A percentile compares a stretch with the other conserved stretches of the same genome.
Conservation (phyloP, 2,888 invertebrate species). For the Linyphia triangularis region DNA sequence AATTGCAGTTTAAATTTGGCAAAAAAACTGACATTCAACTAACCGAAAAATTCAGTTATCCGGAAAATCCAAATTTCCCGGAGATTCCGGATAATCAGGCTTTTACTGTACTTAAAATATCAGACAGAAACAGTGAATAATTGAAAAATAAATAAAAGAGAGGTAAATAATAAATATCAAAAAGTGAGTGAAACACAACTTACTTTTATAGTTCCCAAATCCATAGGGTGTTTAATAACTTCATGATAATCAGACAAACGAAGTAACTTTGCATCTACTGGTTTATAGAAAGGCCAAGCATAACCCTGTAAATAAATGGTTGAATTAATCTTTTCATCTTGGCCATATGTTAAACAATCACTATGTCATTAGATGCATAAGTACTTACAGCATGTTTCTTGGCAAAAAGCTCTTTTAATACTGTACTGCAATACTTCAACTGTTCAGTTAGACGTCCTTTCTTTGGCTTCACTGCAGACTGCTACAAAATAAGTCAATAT, state of each 20-base stretch:
- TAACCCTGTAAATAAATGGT: slow-evolving; percentile 87
- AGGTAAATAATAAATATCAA: background rate
- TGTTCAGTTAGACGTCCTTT: slow-evolving; percentile 77
- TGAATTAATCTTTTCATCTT: background rate
- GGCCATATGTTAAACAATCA: background rate
- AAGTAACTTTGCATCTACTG: slow-evolving; percentile 96
- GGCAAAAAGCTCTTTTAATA: slow-evolving; percentile 77
- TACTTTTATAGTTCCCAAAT: slow-evolving; percentile 96
- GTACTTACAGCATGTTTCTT: slow-evolving; percentile 76
- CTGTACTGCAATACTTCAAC: slow-evolving; percentile 77
- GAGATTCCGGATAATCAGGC: too few relatives aligned
- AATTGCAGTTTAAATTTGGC: too few relatives aligned
- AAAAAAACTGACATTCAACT: too few relatives aligned
- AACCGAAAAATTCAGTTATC: too few relatives aligned
- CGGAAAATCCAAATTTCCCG: too few relatives aligned
- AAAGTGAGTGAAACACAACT: background rate
- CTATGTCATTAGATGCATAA: background rate
- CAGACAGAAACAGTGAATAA: background rate
- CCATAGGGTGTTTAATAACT: slow-evolving; percentile 99
- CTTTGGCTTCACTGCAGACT: slow-evolving; percentile 75
- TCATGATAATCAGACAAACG: slow-evolving; percentile 98
- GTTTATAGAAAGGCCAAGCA: slow-evolving; percentile 99
- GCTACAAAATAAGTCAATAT: slow-evolving; percentile 51
- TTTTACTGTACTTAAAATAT: background rate
- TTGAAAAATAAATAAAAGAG: background rate